A percentile compares a stretch with the other conserved stretches of the same genome.
Evolutionary conservation across 2,797 vertebrate species (phyloP).

Genomic region (Hydrolagus colliei): DNA sequence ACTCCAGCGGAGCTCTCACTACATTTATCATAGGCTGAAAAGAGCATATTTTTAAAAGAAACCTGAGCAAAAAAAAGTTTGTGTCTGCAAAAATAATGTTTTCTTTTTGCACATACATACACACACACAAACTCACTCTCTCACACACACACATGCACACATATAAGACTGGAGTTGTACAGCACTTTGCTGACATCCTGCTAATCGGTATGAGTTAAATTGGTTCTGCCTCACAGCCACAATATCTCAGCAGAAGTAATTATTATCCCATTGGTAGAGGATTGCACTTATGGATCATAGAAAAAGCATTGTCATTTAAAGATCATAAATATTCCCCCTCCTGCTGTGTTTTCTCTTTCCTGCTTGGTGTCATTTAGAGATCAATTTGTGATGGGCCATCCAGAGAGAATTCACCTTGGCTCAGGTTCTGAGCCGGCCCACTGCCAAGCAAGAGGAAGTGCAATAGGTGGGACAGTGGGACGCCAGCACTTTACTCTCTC

Average conservation of each 20-base stretch:
- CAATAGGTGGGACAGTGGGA: conserved; percentile 1
- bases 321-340: conserved; percentile 30
- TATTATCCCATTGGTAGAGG: conserved; percentile 32
- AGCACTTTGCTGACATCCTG: conserved; percentile 21
- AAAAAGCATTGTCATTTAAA: conserved; percentile 33
- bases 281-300: conserved; percentile 29
- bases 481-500: conserved; percentile 15
- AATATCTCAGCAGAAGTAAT: conserved; percentile 30
- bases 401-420: conserved; percentile 38
- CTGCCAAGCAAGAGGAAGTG: conserved; percentile 28
- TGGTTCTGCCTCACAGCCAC: conserved; percentile 31
- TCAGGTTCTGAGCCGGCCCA: conserved; percentile 31
- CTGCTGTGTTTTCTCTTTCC: conserved; percentile 11
- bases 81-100: neutral
- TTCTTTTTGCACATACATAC: neutral
- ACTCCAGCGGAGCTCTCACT: conserved; percentile 24
- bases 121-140: too few species aligned
- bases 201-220: conserved; percentile 29
- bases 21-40: conserved; percentile 8
- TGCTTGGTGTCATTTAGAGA: conserved; percentile 33
- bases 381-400: conserved; percentile 25
- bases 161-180: conserved; percentile 8
- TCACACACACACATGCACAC: too few species aligned
- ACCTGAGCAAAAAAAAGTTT: conserved; percentile 18
- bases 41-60: neutral